These are phyloP conservation scores for Drosophila pectinifera DNA, from an alignment of 1,140 invertebrate genomes.

Conservation along the genomic window DNA sequence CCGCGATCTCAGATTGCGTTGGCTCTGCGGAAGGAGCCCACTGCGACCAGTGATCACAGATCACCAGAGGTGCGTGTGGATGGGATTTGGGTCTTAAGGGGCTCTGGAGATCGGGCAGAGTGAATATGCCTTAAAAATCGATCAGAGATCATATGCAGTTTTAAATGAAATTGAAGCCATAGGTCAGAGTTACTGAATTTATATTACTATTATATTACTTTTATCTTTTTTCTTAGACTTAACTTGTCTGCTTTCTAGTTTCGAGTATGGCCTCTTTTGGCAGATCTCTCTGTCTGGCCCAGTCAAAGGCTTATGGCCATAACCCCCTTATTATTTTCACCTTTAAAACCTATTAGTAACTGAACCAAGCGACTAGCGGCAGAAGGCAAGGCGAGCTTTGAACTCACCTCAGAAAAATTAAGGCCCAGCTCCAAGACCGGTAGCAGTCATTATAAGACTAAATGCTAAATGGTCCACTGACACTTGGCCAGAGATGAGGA, in stretches of 20 bases:
- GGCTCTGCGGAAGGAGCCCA: constrained; percentile 3
- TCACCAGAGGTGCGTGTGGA: not conserved
- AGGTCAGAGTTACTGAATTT: too few species aligned
- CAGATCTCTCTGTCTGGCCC: not conserved
- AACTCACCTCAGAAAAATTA: constrained; percentile 18
- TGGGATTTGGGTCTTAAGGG: too few species aligned
- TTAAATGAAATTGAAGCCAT: too few species aligned
- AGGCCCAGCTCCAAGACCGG: constrained; percentile 68
- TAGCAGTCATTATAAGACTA: constrained; percentile 57
- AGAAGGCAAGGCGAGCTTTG: constrained; percentile 60
- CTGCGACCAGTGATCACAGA: constrained; percentile 7
- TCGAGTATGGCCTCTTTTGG: not conserved
- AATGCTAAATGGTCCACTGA: constrained; percentile 38
- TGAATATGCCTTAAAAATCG: too few species aligned
- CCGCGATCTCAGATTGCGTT: constrained; percentile 8
- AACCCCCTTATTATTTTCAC: not conserved
- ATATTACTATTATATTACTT: too few species aligned
- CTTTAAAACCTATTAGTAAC: not conserved
- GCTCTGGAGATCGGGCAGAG: too few species aligned
- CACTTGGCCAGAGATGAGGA: constrained; percentile 32
- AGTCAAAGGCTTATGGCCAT: not conserved
- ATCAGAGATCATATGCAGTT: too few species aligned
- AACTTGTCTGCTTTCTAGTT: constrained; percentile 12
- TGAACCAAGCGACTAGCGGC: constrained; percentile 14
- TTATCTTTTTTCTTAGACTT: too few species aligned